Base-by-base conservation (phyloP, 2,797 vertebrate species). In the Sparus aurata region DNA sequence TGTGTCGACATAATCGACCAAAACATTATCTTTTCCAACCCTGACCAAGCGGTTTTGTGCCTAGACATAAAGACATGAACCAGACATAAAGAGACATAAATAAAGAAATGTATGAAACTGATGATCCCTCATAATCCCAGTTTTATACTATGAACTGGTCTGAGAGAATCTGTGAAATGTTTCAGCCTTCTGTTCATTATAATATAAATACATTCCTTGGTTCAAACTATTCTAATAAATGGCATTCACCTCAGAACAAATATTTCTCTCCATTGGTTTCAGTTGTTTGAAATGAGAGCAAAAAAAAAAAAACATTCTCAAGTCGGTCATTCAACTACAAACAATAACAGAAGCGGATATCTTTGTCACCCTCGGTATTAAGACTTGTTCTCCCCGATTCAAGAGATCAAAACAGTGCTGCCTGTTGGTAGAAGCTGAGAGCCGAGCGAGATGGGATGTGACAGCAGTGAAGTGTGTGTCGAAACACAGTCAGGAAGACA, bases 391-490 rank as follows among this genome's bases (percentile, higher is more conserved):
- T 3, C 68, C 15, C 25, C 20, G n/a, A 60, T 30, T 55, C 4
- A 50, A 55, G 60, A 69, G 34, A 53, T 62, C 5, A 12, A 73
- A 65, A 41, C 45, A 41, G 12, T 27, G 46, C 18, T 43, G 12
- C 30, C 45, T 43, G 13, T 75, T 20, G 10, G 30, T 8, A 23
- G n/a, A 5, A 43, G 27, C 20, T 27, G 38, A 60, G 47, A 57
- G 75, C 45, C 1, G 16, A 71, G 57, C 57, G 30, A 46, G 38
- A 67, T 34, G 16, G 16, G 45, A 63, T 38, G 66, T 54, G 78
- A 81, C 75, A 70, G 46, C 23, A 41, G 46, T 46, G 43, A 69
- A 62, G 53, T 58, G 20, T 47, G 66, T 50, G 70, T 41, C 54
- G 64, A 79, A 69, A 59, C 9, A 58, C 38, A 38, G 62, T 53